Base-by-base conservation (phyloP, 2,888 invertebrate genomes). In the Cryptosula pallasiana region DNA sequence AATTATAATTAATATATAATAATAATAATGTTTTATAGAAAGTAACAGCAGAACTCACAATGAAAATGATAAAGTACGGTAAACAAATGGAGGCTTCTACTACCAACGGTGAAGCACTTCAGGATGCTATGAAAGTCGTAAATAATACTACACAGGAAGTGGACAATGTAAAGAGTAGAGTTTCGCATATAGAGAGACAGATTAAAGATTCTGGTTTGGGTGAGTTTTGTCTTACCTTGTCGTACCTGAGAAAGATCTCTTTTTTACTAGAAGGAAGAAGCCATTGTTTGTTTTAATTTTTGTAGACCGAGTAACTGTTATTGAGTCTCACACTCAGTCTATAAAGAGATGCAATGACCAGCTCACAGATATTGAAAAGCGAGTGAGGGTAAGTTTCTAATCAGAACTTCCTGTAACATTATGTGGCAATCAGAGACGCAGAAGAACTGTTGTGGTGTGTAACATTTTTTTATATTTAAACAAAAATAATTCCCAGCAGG, bases 231-330 rank as follows among this genome's bases (percentile, higher is more conserved):
- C n/a, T n/a, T n/a, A n/a, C n/a, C n/a, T n/a, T n/a, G n/a, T n/a
- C n/a, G n/a, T n/a, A n/a, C n/a, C n/a, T n/a, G n/a, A n/a, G n/a
- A n/a, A n/a, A n/a, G n/a, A n/a, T n/a, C n/a, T n/a, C n/a, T n/a
- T n/a, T n/a, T n/a, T n/a, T n/a, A n/a, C n/a, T n/a, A n/a, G n/a
- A n/a, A n/a, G n/a, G n/a, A n/a, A n/a, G n/a, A n/a, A n/a, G n/a
- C n/a, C n/a, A n/a, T n/a, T n/a, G n/a, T n/a, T n/a, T n/a, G n/a
- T n/a, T n/a, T n/a, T n/a, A n/a, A n/a, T n/a, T 45, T 45, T 45
- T 45, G n/a, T n/a, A 63, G 63, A 63, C n/a, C 27, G 63, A 63
- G 63, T 63, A 1, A 63, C 63, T 63, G 32, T 63, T 9, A 63
- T 63, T 32, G 63, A 63, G 27, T 63, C 63, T 13, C 32, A 25